A percentile compares a stretch with the other conserved stretches of the same genome.
These are phyloP conservation scores for Cheilosia vernalis DNA, from an alignment of 2,888 invertebrate species.

Conservation along the genomic window DNA sequence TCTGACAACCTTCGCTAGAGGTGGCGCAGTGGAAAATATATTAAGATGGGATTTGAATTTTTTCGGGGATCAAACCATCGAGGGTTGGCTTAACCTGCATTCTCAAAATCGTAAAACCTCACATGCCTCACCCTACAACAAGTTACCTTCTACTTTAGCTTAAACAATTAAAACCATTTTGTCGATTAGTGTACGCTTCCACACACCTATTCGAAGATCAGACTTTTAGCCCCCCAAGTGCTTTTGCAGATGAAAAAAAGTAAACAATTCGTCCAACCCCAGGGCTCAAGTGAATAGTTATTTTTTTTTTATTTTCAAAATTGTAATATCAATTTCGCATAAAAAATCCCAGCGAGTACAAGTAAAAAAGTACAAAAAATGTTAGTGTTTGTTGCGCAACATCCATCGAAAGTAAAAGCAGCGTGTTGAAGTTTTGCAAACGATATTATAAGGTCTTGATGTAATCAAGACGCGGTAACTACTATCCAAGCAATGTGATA, in stretches of 20 bases:
- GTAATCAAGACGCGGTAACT: conserved; percentile 28
- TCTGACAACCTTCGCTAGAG: too few relatives aligned
- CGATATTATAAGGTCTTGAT: conserved; percentile 25
- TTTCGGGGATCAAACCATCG: too few relatives aligned
- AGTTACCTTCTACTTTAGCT: not conserved
- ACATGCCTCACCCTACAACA: too few relatives aligned
- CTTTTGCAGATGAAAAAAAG: conserved; percentile 22
- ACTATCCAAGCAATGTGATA: conserved; percentile 27
- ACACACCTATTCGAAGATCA: conserved; percentile 18
- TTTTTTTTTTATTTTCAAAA: conserved; percentile 5
- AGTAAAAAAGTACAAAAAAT: not conserved
- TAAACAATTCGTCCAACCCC: conserved; percentile 1
- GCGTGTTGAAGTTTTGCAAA: conserved; percentile 34
- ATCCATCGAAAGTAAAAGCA: conserved; percentile 53
- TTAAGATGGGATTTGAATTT: too few relatives aligned
- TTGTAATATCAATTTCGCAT: conserved; percentile 19
- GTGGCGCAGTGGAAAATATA: too few relatives aligned
- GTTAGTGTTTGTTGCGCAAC: conserved; percentile 26
- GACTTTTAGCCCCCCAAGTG: conserved; percentile 1
- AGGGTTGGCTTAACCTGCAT: too few relatives aligned
- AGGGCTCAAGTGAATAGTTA: not conserved
- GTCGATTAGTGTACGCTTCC: conserved; percentile 12
- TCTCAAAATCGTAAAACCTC: too few relatives aligned
- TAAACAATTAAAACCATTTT: conserved; percentile 4
- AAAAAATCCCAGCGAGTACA: conserved; percentile 28